Evolutionary conservation across 2,113 vertebrate genomes (phyloP).

Genomic region (Mormyrus iriodes): DNA sequence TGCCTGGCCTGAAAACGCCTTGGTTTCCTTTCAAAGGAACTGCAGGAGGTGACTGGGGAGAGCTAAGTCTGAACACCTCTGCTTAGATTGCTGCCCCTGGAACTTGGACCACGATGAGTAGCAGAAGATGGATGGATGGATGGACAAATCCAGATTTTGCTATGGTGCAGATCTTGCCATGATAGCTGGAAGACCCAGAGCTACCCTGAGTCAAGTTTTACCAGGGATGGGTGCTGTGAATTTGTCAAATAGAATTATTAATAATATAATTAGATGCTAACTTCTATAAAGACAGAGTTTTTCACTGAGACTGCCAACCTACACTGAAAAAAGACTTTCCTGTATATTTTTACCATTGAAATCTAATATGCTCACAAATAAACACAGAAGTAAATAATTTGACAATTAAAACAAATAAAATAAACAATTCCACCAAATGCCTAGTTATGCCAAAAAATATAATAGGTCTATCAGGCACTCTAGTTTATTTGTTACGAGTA

Average conservation of each 20-base stretch:
- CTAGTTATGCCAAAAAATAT: background rate
- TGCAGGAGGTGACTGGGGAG: background rate
- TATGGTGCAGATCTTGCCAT: background rate
- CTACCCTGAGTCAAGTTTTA: background rate
- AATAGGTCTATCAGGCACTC: background rate
- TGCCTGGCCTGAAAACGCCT: background rate
- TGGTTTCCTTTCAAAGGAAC: background rate
- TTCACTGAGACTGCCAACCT: background rate
- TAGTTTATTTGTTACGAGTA: background rate
- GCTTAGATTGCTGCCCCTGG: background rate
- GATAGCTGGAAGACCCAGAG: background rate
- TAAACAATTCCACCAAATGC: background rate
- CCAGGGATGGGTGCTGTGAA: background rate
- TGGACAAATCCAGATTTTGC: background rate
- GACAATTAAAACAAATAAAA: slow-evolving; percentile 12
- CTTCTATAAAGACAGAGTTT: background rate
- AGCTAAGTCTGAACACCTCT: background rate
- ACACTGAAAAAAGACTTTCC: background rate
- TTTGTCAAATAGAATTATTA: background rate
- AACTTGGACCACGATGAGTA: background rate
- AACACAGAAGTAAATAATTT: background rate
- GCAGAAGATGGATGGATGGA: background rate
- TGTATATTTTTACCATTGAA: background rate
- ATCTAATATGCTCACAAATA: background rate
- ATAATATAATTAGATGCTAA: background rate